Evolutionary conservation across 1,140 invertebrate species (phyloP), one percentile per base, ranked within the genome.

Genomic region (Himalopsyche phryganea): DNA sequence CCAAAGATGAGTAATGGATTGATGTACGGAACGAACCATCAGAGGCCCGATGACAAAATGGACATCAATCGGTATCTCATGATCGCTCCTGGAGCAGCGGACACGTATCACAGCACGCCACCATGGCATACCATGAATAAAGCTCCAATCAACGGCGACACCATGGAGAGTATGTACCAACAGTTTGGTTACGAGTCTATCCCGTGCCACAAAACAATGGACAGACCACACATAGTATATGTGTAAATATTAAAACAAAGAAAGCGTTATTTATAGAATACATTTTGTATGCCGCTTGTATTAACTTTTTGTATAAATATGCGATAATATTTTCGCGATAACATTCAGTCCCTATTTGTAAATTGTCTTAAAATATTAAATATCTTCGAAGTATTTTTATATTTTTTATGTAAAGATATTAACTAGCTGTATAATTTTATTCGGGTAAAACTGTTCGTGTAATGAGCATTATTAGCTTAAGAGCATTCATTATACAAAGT

Each of bases 141-240:
- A 66, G 73, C 77, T 65, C 77, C 76, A 46, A 50, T 58, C 40
- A 50, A 50, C 14, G 77, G 78, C 50, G 74, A 77, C 50, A 75
- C 73, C 56, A 73, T 75, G 57, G 74, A 79, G 57, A 78, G 80
- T 66, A 81, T 82, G 67, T 81, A 81, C 65, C 78, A 80, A 66
- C 79, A 81, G 57, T 79, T 81, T 57, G 78, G 79, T n/a, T 78
- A 79, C 55, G 76, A 80, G 67, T 77, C 77, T 23, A 81, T 81
- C 20, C 73, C 77, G 60, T 72, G 71, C 49, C 74, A 78, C 58
- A 70, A 75, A 63, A 76, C 76, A 56, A 77, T 75, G 65, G 72
- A 79, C 53, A 80, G 80, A 68, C 81, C 81, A 46, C 81, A 83
- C 68, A 82, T 83, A 76, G 81, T 83, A 69, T 83, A 83, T 66